These are phyloP conservation scores for Lithobates sylvaticus DNA, from an alignment of 2,797 vertebrate species.

Conservation along the genomic window DNA sequence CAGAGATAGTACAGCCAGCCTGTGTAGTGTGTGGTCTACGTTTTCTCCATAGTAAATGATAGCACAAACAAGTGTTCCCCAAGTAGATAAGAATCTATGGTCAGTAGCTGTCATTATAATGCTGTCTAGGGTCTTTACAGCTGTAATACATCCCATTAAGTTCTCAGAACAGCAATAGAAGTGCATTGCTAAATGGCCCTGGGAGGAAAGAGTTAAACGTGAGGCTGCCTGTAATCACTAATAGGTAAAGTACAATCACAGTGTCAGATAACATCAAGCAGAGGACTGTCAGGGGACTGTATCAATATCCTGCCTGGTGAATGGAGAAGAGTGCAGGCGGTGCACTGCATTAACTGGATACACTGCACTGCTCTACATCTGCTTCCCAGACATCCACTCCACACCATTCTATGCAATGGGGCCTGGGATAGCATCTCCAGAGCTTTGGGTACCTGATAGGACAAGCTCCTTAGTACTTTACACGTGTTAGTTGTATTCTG, in stretches of 20 bases:
- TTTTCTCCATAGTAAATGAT: too few species aligned
- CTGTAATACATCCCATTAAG: not conserved
- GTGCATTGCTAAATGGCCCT: not conserved
- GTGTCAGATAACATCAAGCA: conserved; percentile 67
- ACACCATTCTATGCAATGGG: too few species aligned
- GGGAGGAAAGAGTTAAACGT: conserved; percentile 47
- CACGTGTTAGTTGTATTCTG: too few species aligned
- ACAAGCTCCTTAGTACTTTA: too few species aligned
- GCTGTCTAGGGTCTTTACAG: not conserved
- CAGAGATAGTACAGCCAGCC: too few species aligned
- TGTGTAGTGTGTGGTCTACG: too few species aligned
- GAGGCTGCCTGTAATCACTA: conserved; percentile 74
- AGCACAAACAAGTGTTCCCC: too few species aligned
- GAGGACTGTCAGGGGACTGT: conserved; percentile 73
- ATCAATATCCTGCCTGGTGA: conserved; percentile 66
- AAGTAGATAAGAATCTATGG: not conserved
- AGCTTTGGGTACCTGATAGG: too few species aligned
- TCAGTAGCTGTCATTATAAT: not conserved
- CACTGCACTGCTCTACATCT: not conserved
- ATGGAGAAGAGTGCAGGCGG: conserved; percentile 19
- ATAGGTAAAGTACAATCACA: conserved; percentile 73
- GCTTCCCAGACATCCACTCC: too few species aligned
- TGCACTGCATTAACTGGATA: conserved; percentile 26
- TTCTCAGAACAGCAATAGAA: not conserved
- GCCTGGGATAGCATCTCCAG: too few species aligned